Percentiles rank a stretch among this genome's conserved stretches.
Evolutionary conservation across 1,140 invertebrate genomes (phyloP).

Genomic region (Drosophila cardini): DNA sequence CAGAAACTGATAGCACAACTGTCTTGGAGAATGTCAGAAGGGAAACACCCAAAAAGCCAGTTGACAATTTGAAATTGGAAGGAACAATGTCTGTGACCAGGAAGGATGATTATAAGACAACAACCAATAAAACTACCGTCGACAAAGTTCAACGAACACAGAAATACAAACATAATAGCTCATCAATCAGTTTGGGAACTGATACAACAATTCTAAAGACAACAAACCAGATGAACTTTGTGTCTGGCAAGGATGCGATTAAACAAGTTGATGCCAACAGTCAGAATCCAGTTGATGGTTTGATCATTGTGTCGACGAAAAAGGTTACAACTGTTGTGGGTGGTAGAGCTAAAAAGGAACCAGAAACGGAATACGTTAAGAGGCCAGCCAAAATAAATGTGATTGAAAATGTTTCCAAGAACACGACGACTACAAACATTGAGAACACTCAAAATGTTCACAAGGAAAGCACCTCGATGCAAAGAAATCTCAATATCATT

Average conservation of each 20-base stretch:
- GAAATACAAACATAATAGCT: constrained; percentile 87
- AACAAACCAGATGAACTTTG: constrained; percentile 87
- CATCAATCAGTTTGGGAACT: constrained; percentile 87
- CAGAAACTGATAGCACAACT: constrained; percentile 64
- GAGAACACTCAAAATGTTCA: constrained; percentile 74
- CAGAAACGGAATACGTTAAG: constrained; percentile 80
- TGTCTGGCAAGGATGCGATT: constrained; percentile 86
- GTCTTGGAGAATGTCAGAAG: constrained; percentile 85
- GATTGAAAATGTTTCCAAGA: constrained; percentile 78
- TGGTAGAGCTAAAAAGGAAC: constrained; percentile 74
- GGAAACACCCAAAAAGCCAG: constrained; percentile 86
- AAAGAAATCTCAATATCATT: constrained; percentile 63
- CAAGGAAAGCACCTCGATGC: constrained; percentile 67
- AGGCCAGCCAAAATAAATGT: constrained; percentile 78
- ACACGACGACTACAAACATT: constrained; percentile 72
- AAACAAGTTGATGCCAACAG: constrained; percentile 81
- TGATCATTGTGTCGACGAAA: constrained; percentile 85
- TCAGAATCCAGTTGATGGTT: constrained; percentile 86
- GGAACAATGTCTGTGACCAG: constrained; percentile 87
- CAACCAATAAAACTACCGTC: constrained; percentile 67
- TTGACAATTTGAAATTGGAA: constrained; percentile 88
- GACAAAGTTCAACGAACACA: constrained; percentile 80
- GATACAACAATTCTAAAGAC: constrained; percentile 86
- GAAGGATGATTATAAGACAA: constrained; percentile 69
- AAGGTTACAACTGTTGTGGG: constrained; percentile 85